Base-by-base conservation (phyloP, 2,888 invertebrate genomes). In the Ormyrus pomaceus region DNA sequence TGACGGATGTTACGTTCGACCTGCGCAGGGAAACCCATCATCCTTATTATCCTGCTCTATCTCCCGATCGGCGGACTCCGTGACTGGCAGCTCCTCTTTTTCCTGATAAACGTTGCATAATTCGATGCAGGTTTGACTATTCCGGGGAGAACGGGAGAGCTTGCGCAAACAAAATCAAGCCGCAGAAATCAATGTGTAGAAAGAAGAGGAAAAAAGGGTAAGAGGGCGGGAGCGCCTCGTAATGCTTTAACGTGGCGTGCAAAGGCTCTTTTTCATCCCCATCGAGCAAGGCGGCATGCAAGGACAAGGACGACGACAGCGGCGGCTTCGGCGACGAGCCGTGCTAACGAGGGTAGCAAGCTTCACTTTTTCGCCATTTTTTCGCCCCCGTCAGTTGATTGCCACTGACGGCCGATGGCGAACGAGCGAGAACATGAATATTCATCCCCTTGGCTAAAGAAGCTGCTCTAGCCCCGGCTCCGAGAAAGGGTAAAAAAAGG, bases 371-470 rank as follows among this genome's bases (percentile, higher is more conserved):
- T 79, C 81, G 82, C 82, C 75, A 71, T 79, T 85, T 84, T 85
- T 81, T 84, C 80, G 78, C 82, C 77, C 70, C 10, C 58, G 87
- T 87, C 86, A 87, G 88, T 88, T 89, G 89, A 89, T 89, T 87
- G 88, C 88, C 89, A 88, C 88, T 88, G 90, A 89, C 87, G 88
- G 87, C 88, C 87, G 87, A 88, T 89, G 86, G 86, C 84, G 85
- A 87, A 86, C 85, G 82, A 82, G 85, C 86, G 87, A 86, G 85
- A 87, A 85, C 85, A 86, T 90, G 90, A 90, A 90, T 90, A 90
- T 90, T 90, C 89, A 90, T 89, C 85, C 87, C 73, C 86, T 87
- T 87, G 87, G 86, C 87, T 88, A 87, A 87, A 87, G 87, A 87
- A 87, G 86, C 85, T 84, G 84, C 84, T 84, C 83, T 82, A 79